phyloP scores from a whole-genome alignment of 2,113 vertebrate species.

The Phoxinus phoxinus region DNA sequence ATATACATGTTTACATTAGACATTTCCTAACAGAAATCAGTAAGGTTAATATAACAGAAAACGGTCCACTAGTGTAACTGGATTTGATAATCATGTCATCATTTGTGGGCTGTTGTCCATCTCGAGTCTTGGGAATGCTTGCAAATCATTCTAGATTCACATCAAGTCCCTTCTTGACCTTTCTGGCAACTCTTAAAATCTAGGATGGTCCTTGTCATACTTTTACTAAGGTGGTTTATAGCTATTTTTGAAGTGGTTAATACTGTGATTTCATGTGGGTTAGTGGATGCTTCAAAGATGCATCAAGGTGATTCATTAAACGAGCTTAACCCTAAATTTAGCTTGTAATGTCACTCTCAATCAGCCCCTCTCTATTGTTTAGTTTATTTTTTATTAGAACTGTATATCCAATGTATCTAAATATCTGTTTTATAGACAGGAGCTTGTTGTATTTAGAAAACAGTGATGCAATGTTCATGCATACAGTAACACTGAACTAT shows the following conservation, averaged over 20 bases:
- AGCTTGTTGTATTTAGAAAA: conserved; percentile 11
- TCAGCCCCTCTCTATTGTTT: not conserved
- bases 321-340: not conserved
- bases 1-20: not conserved
- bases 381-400: not conserved
- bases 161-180: not conserved
- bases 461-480: not conserved
- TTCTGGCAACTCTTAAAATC: not conserved
- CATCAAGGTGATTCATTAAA: conserved; percentile 8
- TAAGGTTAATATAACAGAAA: not conserved
- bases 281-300: not conserved
- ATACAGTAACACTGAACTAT: conserved; percentile 17
- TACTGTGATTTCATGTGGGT: not conserved
- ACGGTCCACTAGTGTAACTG: not conserved
- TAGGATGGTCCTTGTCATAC: not conserved
- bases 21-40: not conserved
- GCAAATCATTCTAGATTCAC: not conserved
- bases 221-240: not conserved
- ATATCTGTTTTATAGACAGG: not conserved
- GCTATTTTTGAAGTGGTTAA: not conserved
- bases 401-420: not conserved
- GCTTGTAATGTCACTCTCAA: not conserved
- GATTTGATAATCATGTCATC: not conserved
- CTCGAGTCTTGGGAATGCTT: not conserved
- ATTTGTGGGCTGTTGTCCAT: not conserved